Base-by-base conservation (phyloP, 1,140 invertebrate genomes). In the Drosophila erecta region DNA sequence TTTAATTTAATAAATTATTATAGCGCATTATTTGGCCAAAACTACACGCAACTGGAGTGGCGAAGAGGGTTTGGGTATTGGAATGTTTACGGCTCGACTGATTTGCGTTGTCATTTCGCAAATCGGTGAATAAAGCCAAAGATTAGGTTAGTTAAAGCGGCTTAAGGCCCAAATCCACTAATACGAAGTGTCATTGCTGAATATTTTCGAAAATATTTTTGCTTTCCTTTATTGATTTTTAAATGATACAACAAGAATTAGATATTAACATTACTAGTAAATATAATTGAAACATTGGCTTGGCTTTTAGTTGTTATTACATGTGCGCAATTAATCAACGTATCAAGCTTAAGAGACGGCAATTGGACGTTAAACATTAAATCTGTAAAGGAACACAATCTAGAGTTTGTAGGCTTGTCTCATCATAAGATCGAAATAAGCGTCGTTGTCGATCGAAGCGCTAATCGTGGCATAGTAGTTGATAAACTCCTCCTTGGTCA, bases 371-470 rank as follows among this genome's bases (percentile, higher is more conserved):
- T 22, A 47, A 40, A 20, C 14, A 56, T 55, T 6, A 2, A 38
- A 20, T 5, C 44, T 37, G 8, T 20, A 47, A 11, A 47, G 44
- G 33, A 54, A 74, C 60, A 51, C 8, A 22, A 33, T 58, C 95
- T 95, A 97, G 47, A 98, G 93, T 92, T 97, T 97, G 92, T 96
- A 99, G 11, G 96, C 95, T 81, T 96, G 96, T 59, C 98, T 94
- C 94, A 99, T 98, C 95, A 99, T 97, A 35, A 99, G 93, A 93
- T 99, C 98, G 84, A 99, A 99, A 86, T 98, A 99, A 15, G 95
- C 95, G 90, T 99, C 98, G 62, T 97, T 96, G 91, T 99, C 98
- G 47, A 99, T 97, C 1, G 97, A 98, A 8, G 97, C 96, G 91
- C 97, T 98, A 44, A 99, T 96, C 0, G 95, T 97, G 44, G 96